phyloP scores from a whole-genome alignment of 2,888 invertebrate genomes.

The Cacoxenus indagator region DNA sequence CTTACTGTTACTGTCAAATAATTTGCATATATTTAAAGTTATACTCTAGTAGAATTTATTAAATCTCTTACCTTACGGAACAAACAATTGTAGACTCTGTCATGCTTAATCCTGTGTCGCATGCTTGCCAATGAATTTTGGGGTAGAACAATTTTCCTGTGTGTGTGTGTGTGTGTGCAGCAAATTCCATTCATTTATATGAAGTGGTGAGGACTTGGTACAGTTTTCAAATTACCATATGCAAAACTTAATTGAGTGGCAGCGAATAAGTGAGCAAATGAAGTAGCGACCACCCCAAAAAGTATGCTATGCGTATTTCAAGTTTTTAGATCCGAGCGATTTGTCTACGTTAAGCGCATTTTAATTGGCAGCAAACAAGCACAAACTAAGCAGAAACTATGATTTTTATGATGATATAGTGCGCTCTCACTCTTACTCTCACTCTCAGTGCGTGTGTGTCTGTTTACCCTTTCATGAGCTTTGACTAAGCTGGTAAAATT shows the following conservation, averaged over 20 bases:
- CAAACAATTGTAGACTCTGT: not conserved
- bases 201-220: not conserved
- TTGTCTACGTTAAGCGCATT: slow-evolving; percentile 15
- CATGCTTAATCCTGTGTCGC: not conserved
- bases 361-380: slow-evolving; percentile 11
- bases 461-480: not conserved
- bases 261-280: not conserved
- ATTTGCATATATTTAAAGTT: slow-evolving; percentile 4
- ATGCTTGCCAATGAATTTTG: not conserved
- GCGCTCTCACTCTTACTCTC: too few species aligned
- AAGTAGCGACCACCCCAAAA: not conserved
- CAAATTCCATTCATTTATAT: not conserved
- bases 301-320: slow-evolving; percentile 13
- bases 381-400: not conserved
- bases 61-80: not conserved
- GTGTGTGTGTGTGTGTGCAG: too few species aligned
- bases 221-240: too few species aligned
- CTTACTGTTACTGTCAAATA: slow-evolving; percentile 6
- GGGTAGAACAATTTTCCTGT: not conserved
- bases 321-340: slow-evolving; percentile 9
- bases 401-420: too few species aligned
- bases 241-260: slow-evolving; percentile 12
- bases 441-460: not conserved
- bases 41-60: slow-evolving; percentile 5
- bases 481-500: not conserved